Evolutionary conservation across 2,888 invertebrate species (phyloP), one percentile per base, ranked within the genome.

Genomic region (Cynaeus angustus): DNA sequence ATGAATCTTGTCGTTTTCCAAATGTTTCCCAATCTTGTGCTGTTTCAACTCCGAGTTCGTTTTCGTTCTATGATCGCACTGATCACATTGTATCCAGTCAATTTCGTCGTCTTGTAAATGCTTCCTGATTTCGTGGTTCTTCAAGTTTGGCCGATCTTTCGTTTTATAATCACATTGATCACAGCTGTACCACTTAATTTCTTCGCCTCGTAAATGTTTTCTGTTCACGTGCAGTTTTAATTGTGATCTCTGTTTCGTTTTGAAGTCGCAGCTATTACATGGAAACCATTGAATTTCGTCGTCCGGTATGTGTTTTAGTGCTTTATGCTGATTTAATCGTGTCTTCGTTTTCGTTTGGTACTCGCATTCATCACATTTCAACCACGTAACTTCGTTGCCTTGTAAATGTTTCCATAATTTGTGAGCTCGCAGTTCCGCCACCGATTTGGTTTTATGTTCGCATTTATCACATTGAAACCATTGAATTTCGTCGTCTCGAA

Each of bases 401-500:
- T 3, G 9, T 14, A 28, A 4, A 37, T 53, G 53, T 10, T 37
- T 53, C 7, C 4, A 13, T 2, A 53, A 2, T 3, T 26, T 2
- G 28, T 53, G 53, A 2, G 12, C 14, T 2, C 6, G 7, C n/a
- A 53, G 12, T n/a, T n/a, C n/a, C 7, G 2, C 8, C 14, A n/a
- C 33, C 13, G 2, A 7, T 8, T 53, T 53, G 33, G 48, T n/a
- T 10, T 12, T 41, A 12, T 41, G n/a, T 5, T 13, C 13, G 41
- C 41, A 41, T 12, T 41, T 5, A n/a, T 41, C 48, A 10, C 48
- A 50, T 3, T 50, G 9, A 10, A 50, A 50, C 48, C 48, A 50
- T 8, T 37, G n/a, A 16, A 53, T 16, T 5, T 33, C 53, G 9
- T 53, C 53, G 13, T 13, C 14, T 3, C 5, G 7, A 0, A 13